Conservation (phyloP, 2,888 invertebrate species). For the Blera fallax region DNA sequence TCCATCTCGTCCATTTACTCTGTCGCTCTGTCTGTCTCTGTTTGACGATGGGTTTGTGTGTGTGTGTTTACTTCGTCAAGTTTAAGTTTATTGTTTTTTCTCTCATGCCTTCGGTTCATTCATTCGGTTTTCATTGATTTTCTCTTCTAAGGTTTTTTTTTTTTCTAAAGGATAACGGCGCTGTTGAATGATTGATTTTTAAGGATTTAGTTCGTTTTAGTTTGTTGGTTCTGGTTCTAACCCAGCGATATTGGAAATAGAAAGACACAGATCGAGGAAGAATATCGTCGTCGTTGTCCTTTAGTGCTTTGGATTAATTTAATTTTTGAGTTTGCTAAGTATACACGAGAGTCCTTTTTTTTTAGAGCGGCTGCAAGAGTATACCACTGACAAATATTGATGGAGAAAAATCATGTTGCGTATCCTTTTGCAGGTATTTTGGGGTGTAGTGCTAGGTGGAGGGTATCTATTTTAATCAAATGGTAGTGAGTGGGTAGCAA, state of each 20-base stretch:
- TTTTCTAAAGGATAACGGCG: constrained; percentile 39
- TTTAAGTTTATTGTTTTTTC: constrained; percentile 58
- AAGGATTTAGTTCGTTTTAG: constrained; percentile 43
- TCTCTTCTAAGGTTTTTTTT: neutral
- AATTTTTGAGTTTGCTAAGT: constrained; percentile 25
- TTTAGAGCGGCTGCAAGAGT: neutral
- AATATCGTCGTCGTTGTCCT: neutral
- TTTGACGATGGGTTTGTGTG: neutral
- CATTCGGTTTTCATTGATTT: constrained; percentile 43
- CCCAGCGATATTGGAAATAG: neutral
- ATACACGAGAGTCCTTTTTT: neutral
- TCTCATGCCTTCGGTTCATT: constrained; percentile 51
- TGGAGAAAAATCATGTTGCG: neutral
- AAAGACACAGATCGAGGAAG: neutral
- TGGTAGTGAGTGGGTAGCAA: neutral
- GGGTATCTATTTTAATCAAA: constrained; percentile 53
- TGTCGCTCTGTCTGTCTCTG: constrained; percentile 7
- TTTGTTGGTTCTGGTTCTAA: constrained; percentile 20
- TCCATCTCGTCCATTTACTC: constrained; percentile 24
- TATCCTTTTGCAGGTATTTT: neutral
- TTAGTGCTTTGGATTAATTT: constrained; percentile 38
- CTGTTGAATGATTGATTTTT: constrained; percentile 63
- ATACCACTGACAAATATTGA: constrained; percentile 42
- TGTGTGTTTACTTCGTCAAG: constrained; percentile 32
- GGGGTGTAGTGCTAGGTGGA: constrained; percentile 1